Conservation (phyloP, 2,113 vertebrate species). For the Scophthalmus maximus region DNA sequence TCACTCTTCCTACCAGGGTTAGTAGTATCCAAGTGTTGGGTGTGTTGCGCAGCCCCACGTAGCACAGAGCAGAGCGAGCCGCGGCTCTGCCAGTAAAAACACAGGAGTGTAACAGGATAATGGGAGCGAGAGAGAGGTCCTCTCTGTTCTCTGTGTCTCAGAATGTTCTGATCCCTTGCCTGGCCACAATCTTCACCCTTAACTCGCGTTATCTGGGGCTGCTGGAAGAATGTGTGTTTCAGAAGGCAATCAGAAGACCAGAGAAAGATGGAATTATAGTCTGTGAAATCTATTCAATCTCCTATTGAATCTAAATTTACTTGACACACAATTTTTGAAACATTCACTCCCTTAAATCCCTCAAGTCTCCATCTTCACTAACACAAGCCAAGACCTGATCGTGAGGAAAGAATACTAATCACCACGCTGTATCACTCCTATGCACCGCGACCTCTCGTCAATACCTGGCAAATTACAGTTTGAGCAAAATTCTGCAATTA, state of each 20-base stretch:
- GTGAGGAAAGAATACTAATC: slow-evolving; percentile 14
- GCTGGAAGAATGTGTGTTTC: not conserved
- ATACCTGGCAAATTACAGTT: slow-evolving; percentile 47
- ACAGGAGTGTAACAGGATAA: slow-evolving; percentile 75
- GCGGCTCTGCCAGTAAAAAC: slow-evolving; percentile 69
- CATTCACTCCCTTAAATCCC: not conserved
- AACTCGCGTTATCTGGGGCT: slow-evolving; percentile 16
- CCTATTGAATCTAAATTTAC: not conserved
- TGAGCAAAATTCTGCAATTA: slow-evolving; percentile 6
- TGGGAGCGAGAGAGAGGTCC: slow-evolving; percentile 55
- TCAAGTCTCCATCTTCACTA: not conserved
- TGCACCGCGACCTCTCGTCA: slow-evolving; percentile 43
- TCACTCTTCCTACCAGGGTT: slow-evolving; percentile 56
- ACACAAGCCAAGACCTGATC: not conserved
- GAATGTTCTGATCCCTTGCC: slow-evolving; percentile 56
- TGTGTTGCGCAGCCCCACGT: slow-evolving; percentile 54
- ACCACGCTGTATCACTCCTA: slow-evolving; percentile 28
- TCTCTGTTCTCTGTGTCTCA: slow-evolving; percentile 65
- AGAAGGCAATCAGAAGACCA: not conserved
- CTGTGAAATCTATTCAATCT: not conserved
- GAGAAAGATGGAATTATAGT: slow-evolving; percentile 14
- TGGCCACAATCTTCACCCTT: slow-evolving; percentile 26
- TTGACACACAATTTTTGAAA: not conserved
- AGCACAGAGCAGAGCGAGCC: slow-evolving; percentile 42
- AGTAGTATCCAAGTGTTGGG: slow-evolving; percentile 54